These are phyloP conservation scores for Camelus dromedarius DNA, from an alignment of 2,113 vertebrate genomes.

Conservation along the genomic window DNA sequence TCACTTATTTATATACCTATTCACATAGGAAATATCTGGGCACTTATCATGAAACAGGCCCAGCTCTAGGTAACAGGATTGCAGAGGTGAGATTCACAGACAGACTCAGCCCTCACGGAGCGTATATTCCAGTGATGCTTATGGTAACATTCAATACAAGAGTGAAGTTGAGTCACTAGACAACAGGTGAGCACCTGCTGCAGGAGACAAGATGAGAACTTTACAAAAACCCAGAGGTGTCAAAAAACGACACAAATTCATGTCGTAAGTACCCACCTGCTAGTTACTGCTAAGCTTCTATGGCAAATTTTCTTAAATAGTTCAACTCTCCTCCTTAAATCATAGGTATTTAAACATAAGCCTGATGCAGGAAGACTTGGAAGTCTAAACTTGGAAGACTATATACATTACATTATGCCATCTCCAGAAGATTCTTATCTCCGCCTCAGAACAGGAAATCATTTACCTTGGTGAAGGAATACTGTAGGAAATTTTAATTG, in stretches of 20 bases:
- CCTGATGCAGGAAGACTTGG: background rate
- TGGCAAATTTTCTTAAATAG: background rate
- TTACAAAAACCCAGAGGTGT: conserved; percentile 1
- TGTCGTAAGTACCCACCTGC: background rate
- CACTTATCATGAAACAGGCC: background rate
- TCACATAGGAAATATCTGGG: background rate
- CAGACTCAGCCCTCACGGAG: background rate
- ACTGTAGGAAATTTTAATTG: conserved; percentile 18
- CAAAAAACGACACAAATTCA: background rate
- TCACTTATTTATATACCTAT: background rate
- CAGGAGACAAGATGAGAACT: background rate
- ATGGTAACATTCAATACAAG: background rate
- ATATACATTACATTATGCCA: conserved; percentile 22
- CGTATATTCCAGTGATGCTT: background rate
- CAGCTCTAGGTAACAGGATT: background rate
- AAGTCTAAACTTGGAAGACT: background rate
- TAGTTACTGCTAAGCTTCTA: conserved; percentile 16
- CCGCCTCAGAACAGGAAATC: background rate
- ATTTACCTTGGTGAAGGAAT: conserved; percentile 27
- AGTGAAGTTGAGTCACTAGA: background rate
- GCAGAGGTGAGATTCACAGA: background rate
- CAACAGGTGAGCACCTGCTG: background rate
- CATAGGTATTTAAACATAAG: conserved; percentile 18
- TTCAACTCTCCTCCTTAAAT: background rate
- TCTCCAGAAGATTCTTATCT: conserved; percentile 40